These are phyloP conservation scores for Lydus trimaculatus DNA, from an alignment of 2,888 invertebrate genomes.

Conservation along the genomic window DNA sequence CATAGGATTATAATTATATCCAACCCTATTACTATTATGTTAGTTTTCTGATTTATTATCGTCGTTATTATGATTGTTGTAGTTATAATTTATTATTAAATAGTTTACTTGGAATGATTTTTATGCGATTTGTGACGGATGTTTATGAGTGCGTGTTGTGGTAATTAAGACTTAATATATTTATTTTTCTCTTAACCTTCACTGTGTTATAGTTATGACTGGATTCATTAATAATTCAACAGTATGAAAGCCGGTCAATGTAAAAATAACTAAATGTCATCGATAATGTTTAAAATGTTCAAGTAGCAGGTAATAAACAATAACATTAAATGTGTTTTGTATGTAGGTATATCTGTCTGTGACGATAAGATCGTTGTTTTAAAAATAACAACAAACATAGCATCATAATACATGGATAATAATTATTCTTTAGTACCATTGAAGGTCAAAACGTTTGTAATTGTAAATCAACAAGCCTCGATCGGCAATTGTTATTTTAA, in stretches of 20 bases:
- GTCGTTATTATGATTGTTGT: not conserved
- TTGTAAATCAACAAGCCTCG: not conserved
- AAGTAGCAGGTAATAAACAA: not conserved
- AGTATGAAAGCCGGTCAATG: slow-evolving; percentile 9
- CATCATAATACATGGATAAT: not conserved
- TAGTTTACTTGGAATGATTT: not conserved
- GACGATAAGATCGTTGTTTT: not conserved
- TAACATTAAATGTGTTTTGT: not conserved
- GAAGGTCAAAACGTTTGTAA: not conserved
- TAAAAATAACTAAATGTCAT: slow-evolving; percentile 11
- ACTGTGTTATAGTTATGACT: slow-evolving; percentile 6
- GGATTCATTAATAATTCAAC: slow-evolving; percentile 6
- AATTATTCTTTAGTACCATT: not conserved
- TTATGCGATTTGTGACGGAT: not conserved
- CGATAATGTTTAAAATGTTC: slow-evolving; percentile 5
- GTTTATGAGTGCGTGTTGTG: not conserved
- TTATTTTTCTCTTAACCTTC: not conserved
- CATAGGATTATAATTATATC: not conserved
- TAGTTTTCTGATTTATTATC: not conserved
- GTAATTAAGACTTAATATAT: slow-evolving; percentile 6
- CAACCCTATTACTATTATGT: not conserved
- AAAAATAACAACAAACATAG: not conserved
- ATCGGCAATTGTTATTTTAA: slow-evolving; percentile 6
- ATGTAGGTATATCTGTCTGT: not conserved
- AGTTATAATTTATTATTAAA: not conserved